Conservation (phyloP, 1,140 invertebrate genomes). For the Aphaenogaster rudis region DNA sequence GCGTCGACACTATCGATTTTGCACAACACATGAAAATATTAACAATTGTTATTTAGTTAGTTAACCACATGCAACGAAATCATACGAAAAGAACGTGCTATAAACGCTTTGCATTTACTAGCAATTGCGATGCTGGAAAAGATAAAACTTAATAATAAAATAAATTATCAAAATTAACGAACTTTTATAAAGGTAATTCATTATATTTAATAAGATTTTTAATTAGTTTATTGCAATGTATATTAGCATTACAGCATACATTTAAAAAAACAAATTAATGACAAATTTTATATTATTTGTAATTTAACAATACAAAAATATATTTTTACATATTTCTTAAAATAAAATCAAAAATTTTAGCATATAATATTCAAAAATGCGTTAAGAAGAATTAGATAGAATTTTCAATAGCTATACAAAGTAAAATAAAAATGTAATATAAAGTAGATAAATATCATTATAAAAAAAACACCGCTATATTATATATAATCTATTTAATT, state of each 20-base stretch:
- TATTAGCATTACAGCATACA: background rate
- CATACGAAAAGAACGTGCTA: background rate
- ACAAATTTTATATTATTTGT: background rate
- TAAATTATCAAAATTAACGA: background rate
- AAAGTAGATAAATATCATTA: background rate
- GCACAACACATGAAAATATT: background rate
- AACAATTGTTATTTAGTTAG: background rate
- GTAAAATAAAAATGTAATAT: background rate
- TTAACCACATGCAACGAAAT: background rate
- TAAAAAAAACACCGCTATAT: too few species aligned
- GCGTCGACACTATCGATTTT: background rate
- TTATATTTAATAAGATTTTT: background rate
- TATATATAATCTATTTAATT: background rate
- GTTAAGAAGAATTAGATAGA: background rate
- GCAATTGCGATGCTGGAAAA: background rate
- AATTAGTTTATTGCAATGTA: background rate
- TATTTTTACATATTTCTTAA: background rate
- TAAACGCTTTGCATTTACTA: background rate
- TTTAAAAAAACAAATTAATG: background rate
- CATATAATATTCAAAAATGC: background rate
- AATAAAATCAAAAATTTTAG: conserved; percentile 22
- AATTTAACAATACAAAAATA: conserved; percentile 2
- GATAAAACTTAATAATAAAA: background rate
- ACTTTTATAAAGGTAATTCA: background rate
- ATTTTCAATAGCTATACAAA: conserved; percentile 3